phyloP scores from a whole-genome alignment of 2,888 invertebrate genomes.

The Bellardia pandia region DNA sequence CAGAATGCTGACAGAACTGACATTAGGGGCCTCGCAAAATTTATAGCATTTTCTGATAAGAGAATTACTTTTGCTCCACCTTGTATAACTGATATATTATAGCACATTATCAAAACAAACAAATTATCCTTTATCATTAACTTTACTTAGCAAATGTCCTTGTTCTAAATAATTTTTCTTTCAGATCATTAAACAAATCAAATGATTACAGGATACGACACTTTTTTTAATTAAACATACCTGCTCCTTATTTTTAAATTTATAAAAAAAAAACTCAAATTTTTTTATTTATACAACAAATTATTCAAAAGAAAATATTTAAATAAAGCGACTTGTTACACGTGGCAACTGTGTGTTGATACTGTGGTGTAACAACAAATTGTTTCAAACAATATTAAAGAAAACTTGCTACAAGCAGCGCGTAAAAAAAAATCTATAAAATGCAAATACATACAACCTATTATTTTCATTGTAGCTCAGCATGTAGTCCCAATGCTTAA shows the following conservation, averaged over 20 bases:
- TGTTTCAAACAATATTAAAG: conserved; percentile 44
- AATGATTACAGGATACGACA: conserved; percentile 49
- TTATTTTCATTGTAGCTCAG: conserved; percentile 34
- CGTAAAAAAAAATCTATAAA: neutral
- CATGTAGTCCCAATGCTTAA: conserved; percentile 29
- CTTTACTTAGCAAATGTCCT: neutral
- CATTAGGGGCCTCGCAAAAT: too few species aligned
- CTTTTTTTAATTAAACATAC: conserved; percentile 53
- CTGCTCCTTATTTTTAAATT: conserved; percentile 1
- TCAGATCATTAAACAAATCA: neutral
- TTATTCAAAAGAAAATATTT: conserved; percentile 1
- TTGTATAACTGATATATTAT: too few species aligned
- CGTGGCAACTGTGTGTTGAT: conserved; percentile 35
- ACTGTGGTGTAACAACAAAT: conserved; percentile 57
- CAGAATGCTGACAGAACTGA: too few species aligned
- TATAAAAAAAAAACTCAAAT: neutral
- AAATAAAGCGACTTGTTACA: conserved; percentile 55
- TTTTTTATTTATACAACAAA: neutral
- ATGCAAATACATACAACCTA: neutral
- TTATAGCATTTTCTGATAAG: too few species aligned
- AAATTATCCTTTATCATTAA: too few species aligned
- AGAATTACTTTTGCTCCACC: too few species aligned
- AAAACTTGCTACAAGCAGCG: conserved; percentile 24
- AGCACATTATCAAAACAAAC: too few species aligned
- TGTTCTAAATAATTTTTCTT: neutral